Conservation (phyloP, 2,888 invertebrate genomes). For the Rhogogaster chlorosoma region DNA sequence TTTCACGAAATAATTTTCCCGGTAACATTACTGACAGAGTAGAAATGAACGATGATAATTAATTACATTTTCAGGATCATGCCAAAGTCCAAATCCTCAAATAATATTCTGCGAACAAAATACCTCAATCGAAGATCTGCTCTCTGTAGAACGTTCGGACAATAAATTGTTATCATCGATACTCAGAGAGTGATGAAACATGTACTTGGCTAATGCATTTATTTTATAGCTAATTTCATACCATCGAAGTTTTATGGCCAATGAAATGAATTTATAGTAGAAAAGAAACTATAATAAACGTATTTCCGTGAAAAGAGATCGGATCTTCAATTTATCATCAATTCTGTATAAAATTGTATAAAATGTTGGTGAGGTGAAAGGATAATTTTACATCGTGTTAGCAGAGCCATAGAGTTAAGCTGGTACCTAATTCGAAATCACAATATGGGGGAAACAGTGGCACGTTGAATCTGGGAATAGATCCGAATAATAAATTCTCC, state of each 20-base stretch:
- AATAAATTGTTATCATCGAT: not conserved
- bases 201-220: not conserved
- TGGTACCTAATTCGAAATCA: constrained; percentile 14
- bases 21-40: not conserved
- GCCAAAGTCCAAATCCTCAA: not conserved
- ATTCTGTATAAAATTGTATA: too few species aligned
- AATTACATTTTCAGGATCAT: not conserved
- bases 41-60: not conserved
- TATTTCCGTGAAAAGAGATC: not conserved
- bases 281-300: not conserved
- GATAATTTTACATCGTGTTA: not conserved
- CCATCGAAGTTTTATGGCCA: not conserved
- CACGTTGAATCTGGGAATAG: constrained; percentile 6
- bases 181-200: not conserved
- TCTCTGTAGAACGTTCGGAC: not conserved
- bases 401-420: not conserved
- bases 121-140: not conserved
- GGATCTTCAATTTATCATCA: not conserved
- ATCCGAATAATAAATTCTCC: constrained; percentile 37
- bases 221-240: not conserved
- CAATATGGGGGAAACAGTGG: not conserved
- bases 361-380: not conserved
- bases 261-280: not conserved
- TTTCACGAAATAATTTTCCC: not conserved
- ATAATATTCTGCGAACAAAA: not conserved